phyloP scores from a whole-genome alignment of 2,888 invertebrate genomes.

The Stegophylla sp. region DNA sequence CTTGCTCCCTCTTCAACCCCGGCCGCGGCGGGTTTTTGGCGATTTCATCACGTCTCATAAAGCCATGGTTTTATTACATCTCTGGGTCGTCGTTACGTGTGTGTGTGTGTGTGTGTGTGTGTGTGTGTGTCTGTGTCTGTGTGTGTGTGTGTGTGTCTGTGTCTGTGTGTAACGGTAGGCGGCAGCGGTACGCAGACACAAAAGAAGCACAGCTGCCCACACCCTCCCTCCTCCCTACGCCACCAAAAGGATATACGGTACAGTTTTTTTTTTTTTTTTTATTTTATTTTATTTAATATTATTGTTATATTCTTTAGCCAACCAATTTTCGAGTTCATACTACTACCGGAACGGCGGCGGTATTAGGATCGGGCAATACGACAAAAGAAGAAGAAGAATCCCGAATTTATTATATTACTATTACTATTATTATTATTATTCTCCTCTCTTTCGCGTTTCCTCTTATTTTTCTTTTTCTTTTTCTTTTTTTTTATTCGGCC shows the following conservation, averaged over 20 bases:
- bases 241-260: conserved; percentile 7
- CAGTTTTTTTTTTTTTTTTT: conserved; percentile 25
- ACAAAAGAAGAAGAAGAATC: conserved; percentile 42
- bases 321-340: conserved; percentile 51
- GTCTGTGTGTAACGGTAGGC: too few species aligned
- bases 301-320: conserved; percentile 45
- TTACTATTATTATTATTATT: conserved; percentile 35
- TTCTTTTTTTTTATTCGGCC: neutral
- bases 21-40: conserved; percentile 37
- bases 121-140: too few species aligned
- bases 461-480: neutral
- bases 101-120: too few species aligned
- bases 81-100: conserved; percentile 49
- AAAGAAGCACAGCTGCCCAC: conserved; percentile 21
- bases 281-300: conserved; percentile 51
- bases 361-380: conserved; percentile 49
- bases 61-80: conserved; percentile 46
- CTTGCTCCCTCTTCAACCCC: conserved; percentile 22
- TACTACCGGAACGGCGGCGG: conserved; percentile 46
- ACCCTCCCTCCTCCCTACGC: neutral
- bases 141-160: too few species aligned
- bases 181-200: conserved; percentile 33
- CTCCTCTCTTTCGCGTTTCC: conserved; percentile 5
- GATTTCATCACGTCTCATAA: conserved; percentile 57
- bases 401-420: conserved; percentile 54